Conservation (phyloP, 2,797 vertebrate species). For the Taeniopygia guttata region DNA sequence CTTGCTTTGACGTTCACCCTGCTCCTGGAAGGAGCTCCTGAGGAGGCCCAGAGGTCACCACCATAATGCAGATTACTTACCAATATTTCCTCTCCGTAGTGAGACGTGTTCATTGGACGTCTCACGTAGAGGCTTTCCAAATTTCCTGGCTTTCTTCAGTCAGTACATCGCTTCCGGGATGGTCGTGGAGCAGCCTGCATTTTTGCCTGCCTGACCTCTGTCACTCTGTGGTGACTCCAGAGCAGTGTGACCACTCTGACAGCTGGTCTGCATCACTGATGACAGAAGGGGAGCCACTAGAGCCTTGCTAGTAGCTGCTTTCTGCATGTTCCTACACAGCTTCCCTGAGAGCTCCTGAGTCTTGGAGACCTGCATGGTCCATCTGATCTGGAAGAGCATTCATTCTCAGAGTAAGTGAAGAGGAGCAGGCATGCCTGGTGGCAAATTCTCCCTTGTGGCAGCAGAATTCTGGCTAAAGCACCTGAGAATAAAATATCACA, state of each 20-base stretch:
- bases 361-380: neutral
- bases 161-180: neutral
- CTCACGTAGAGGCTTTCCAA: neutral
- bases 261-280: neutral
- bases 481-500: neutral
- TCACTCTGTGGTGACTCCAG: neutral
- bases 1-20: accelerated
- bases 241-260: neutral
- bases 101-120: neutral
- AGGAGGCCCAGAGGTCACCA: neutral
- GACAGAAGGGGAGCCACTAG: neutral
- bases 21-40: neutral
- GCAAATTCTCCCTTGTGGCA: neutral
- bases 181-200: neutral
- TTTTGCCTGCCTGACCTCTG: neutral
- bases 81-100: neutral
- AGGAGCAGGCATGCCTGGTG: neutral
- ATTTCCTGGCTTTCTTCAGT: neutral
- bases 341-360: neutral
- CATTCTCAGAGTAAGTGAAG: neutral
- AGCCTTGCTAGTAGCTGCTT: neutral
- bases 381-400: neutral
- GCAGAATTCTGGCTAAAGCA: neutral
- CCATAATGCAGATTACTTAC: neutral
- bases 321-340: neutral